Evolutionary conservation across 2,888 invertebrate species (phyloP).

Genomic region (Pecten maximus): DNA sequence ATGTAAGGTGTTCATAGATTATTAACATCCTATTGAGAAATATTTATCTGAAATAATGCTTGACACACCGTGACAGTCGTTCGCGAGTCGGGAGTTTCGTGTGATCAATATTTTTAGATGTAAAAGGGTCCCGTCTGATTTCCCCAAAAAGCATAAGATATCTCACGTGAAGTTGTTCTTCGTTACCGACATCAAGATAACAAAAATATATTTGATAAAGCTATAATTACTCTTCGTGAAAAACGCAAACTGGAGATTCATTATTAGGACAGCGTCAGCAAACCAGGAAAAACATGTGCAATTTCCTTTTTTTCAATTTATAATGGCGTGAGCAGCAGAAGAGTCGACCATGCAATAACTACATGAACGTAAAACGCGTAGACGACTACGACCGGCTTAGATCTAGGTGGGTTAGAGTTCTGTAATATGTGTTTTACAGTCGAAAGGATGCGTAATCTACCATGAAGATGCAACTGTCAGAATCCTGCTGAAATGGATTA

Average conservation of each 20-base stretch:
- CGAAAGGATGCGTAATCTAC: not conserved
- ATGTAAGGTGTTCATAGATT: not conserved
- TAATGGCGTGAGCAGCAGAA: not conserved
- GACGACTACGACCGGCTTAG: not conserved
- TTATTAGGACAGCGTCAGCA: not conserved
- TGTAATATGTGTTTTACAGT: conserved; percentile 25
- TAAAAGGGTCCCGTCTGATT: not conserved
- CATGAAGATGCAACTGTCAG: conserved; percentile 28
- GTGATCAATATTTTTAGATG: not conserved
- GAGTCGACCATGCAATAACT: not conserved
- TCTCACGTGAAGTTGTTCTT: not conserved
- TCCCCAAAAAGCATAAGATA: not conserved
- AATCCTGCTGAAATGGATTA: conserved; percentile 27
- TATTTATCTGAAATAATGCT: not conserved
- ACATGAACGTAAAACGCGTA: not conserved
- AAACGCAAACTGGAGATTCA: not conserved
- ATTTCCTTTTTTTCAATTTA: not conserved
- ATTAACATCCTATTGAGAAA: not conserved
- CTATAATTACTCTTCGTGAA: not conserved
- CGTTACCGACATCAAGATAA: not conserved
- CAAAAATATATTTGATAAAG: not conserved
- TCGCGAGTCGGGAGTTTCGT: not conserved
- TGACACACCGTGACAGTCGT: not conserved
- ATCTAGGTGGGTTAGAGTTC: not conserved
- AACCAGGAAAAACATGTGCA: not conserved